Evolutionary conservation across 2,888 invertebrate genomes (phyloP).

Genomic region (Embidobia sp.): DNA sequence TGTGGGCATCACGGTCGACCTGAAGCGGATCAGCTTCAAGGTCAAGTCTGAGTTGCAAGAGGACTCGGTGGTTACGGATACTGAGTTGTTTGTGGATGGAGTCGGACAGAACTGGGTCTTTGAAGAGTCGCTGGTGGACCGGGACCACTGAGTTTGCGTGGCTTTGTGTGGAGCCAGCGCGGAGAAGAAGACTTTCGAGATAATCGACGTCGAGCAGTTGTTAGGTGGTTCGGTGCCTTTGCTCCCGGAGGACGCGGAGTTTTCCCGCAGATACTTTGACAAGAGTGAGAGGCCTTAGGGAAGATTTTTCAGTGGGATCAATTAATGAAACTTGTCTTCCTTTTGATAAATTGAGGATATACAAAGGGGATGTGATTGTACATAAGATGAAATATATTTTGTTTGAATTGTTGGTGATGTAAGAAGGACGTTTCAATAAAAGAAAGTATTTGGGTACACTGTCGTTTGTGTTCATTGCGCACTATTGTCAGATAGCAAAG

Average conservation of each 20-base stretch:
- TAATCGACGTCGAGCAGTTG: constrained; percentile 85
- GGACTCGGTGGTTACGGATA: constrained; percentile 84
- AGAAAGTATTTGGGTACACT: constrained; percentile 47
- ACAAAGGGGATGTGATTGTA: too few species aligned
- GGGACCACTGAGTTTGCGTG: constrained; percentile 90
- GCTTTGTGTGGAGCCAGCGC: constrained; percentile 82
- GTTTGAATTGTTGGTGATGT: background rate
- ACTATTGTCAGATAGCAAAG: constrained; percentile 51
- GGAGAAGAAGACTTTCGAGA: constrained; percentile 81
- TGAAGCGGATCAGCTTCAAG: constrained; percentile 90
- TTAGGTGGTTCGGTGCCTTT: constrained; percentile 83
- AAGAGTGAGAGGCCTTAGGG: constrained; percentile 81
- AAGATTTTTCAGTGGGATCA: too few species aligned
- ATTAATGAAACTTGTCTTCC: too few species aligned
- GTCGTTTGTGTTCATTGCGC: constrained; percentile 9
- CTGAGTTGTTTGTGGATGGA: constrained; percentile 86
- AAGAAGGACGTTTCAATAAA: constrained; percentile 11
- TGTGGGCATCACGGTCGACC: constrained; percentile 90
- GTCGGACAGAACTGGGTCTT: constrained; percentile 87
- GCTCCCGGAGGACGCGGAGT: constrained; percentile 83
- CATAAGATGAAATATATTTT: background rate
- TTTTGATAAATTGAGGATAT: too few species aligned
- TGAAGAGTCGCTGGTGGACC: constrained; percentile 91
- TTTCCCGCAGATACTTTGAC: constrained; percentile 83
- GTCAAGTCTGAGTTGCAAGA: constrained; percentile 80